A percentile compares a stretch with the other conserved stretches of the same genome.
Evolutionary conservation across 1,140 invertebrate species (phyloP).

Genomic region (Amphibalanus amphitrite): DNA sequence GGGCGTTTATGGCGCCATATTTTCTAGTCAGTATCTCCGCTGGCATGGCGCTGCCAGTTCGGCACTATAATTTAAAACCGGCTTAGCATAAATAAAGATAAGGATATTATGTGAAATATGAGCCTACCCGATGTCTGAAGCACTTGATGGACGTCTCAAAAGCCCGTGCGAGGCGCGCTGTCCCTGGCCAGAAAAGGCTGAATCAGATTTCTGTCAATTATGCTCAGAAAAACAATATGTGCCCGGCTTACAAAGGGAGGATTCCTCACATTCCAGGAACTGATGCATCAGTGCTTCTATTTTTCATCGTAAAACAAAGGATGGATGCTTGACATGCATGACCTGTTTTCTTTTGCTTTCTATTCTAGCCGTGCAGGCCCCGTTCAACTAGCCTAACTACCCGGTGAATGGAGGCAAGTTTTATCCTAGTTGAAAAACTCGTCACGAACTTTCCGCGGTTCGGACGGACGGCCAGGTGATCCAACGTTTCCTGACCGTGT

Average conservation of each 20-base stretch:
- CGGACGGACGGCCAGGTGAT: not conserved
- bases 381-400: not conserved
- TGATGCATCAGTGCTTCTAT: not conserved
- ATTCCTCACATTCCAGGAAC: not conserved
- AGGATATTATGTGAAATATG: not conserved
- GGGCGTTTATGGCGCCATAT: not conserved
- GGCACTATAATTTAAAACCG: not conserved
- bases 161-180: not conserved
- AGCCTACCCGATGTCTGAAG: not conserved
- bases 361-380: not conserved
- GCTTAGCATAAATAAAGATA: constrained; percentile 2
- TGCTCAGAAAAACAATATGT: not conserved
- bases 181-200: not conserved
- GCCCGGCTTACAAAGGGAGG: not conserved
- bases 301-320: not conserved
- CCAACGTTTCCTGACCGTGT: not conserved
- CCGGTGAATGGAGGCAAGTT: not conserved
- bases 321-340: not conserved
- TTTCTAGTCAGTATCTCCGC: not conserved
- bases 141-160: not conserved
- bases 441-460: not conserved
- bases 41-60: not conserved
- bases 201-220: constrained; percentile 1
- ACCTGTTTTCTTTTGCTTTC: not conserved
- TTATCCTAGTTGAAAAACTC: not conserved